A percentile compares a stretch with the other conserved stretches of the same genome.
Evolutionary conservation across 2,888 invertebrate genomes (phyloP).

Genomic region (Thera britannica): DNA sequence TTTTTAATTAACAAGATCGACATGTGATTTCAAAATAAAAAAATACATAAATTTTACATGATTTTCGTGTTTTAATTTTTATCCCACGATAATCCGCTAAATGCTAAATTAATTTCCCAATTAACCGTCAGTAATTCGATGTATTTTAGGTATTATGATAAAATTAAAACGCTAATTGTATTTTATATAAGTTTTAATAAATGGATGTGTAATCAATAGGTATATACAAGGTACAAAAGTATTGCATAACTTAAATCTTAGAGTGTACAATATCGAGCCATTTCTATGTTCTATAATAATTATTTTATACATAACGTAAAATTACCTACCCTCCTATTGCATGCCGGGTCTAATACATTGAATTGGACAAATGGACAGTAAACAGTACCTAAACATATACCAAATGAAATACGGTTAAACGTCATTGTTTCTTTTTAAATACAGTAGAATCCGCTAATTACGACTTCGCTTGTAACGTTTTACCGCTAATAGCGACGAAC

Average conservation of each 20-base stretch:
- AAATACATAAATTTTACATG: conserved; percentile 86
- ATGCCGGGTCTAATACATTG: not conserved
- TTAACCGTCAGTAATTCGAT: not conserved
- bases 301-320: conserved; percentile 9
- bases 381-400: too few species aligned
- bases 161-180: not conserved
- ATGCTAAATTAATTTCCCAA: not conserved
- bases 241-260: conserved; percentile 47
- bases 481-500: too few species aligned
- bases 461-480: too few species aligned
- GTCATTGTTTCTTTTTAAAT: not conserved
- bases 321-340: not conserved
- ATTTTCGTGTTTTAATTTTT: conserved; percentile 51
- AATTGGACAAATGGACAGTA: not conserved
- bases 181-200: conserved; percentile 48
- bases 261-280: conserved; percentile 32
- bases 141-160: too few species aligned
- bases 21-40: conserved; percentile 87
- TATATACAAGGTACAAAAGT: conserved; percentile 71
- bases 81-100: not conserved
- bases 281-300: conserved; percentile 5
- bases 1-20: conserved; percentile 87
- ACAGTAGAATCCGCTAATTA: too few species aligned
- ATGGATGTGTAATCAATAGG: conserved; percentile 42
- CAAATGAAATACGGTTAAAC: too few species aligned